Evolutionary conservation across 30 jellyfish, hydroid and myxozoan genomes (phyloP).

Genomic region (Sanderia malayensis): DNA sequence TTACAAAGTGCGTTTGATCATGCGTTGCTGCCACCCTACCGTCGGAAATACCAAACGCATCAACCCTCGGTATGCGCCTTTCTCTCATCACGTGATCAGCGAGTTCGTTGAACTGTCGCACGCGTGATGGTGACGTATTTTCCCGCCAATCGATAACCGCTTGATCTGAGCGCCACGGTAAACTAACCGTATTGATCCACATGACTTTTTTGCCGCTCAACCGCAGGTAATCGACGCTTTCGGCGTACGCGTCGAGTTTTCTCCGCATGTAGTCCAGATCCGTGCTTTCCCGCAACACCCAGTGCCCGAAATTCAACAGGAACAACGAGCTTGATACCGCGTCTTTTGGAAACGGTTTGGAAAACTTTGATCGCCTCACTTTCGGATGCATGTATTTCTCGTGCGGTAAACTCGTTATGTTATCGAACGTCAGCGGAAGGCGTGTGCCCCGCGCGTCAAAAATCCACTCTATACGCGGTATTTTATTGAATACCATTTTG

Average conservation of each 20-base stretch:
- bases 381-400: constrained; percentile 92
- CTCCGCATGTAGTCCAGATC: constrained; percentile 52
- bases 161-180: constrained; percentile 93
- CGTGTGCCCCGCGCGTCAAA: constrained; percentile 98
- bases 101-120: constrained; percentile 59
- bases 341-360: constrained; percentile 83
- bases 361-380: constrained; percentile 90
- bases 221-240: constrained; percentile 48
- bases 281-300: constrained; percentile 87
- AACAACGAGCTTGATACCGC: constrained; percentile 66
- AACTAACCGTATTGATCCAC: constrained; percentile 89
- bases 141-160: constrained; percentile 93
- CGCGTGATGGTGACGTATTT: constrained; percentile 93
- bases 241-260: constrained; percentile 74
- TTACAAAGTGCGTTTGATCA: constrained; percentile 88
- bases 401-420: constrained; percentile 73
- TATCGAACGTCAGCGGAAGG: constrained; percentile 66
- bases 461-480: constrained; percentile 95
- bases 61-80: constrained; percentile 65
- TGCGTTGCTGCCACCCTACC: constrained; percentile 91
- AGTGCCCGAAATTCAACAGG: constrained; percentile 83
- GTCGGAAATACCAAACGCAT: constrained; percentile 86
- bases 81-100: constrained; percentile 67
- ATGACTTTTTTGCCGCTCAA: constrained; percentile 52
- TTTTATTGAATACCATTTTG: constrained; percentile 84